A percentile compares a stretch with the other conserved stretches of the same genome.
Evolutionary conservation across 2,113 vertebrate species (phyloP).

Genomic region (Anser brachyrhynchus): DNA sequence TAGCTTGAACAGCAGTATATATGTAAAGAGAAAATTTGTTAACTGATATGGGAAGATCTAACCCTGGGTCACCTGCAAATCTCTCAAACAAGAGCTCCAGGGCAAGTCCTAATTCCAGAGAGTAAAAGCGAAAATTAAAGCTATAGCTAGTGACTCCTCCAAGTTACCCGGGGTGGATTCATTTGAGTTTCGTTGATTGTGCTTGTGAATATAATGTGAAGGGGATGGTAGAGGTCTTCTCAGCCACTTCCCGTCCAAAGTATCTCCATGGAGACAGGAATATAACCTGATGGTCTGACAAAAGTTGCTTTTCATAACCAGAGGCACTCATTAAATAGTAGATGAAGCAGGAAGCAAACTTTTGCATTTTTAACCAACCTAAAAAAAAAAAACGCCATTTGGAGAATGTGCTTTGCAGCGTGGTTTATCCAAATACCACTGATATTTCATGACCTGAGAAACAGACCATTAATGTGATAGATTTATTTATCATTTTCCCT

Average conservation of each 20-base stretch:
- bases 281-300: constrained; percentile 60
- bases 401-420: not conserved
- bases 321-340: constrained; percentile 52
- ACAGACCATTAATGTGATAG: fast-evolving
- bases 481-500: not conserved
- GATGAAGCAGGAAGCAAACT: constrained; percentile 46
- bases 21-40: constrained; percentile 89
- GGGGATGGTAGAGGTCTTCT: constrained; percentile 58
- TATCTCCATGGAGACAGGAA: constrained; percentile 69
- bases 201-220: constrained; percentile 70
- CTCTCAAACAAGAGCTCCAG: constrained; percentile 83
- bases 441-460: not conserved
- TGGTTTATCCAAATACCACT: not conserved
- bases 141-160: constrained; percentile 55
- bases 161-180: constrained; percentile 73
- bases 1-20: constrained; percentile 82
- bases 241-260: constrained; percentile 20
- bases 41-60: constrained; percentile 82
- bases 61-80: constrained; percentile 88
- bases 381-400: not conserved
- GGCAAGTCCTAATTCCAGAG: constrained; percentile 87
- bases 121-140: constrained; percentile 85
- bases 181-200: constrained; percentile 80
- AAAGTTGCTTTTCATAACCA: constrained; percentile 48
- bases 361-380: constrained; percentile 21